A percentile compares a stretch with the other conserved stretches of the same genome.
phyloP scores from a whole-genome alignment of 2,888 invertebrate genomes.

The Stenodera caucasica region DNA sequence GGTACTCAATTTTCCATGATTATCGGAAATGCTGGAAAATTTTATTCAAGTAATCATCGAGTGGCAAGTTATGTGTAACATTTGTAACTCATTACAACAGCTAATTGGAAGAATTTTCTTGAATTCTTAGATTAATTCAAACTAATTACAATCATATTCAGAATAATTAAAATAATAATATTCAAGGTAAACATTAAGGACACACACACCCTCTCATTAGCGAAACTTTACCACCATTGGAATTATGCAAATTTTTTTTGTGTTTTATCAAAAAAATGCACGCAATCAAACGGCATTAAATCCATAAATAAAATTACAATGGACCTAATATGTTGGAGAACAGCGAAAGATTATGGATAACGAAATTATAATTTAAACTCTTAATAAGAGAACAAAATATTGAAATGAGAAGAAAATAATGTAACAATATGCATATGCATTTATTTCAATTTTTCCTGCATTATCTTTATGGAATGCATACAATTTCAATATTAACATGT shows the following conservation, averaged over 20 bases:
- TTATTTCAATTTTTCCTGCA: background rate
- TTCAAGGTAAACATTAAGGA: too few species aligned
- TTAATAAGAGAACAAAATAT: background rate
- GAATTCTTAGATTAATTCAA: too few species aligned
- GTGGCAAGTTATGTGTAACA: background rate
- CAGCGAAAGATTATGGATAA: background rate
- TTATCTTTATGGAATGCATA: too few species aligned
- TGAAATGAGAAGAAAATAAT: background rate
- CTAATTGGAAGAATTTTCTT: too few species aligned
- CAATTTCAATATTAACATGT: too few species aligned
- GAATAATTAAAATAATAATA: too few species aligned
- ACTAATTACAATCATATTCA: too few species aligned
- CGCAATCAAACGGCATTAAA: background rate
- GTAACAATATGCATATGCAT: background rate
- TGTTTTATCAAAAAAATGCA: background rate
- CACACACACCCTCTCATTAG: background rate
- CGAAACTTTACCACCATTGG: background rate
- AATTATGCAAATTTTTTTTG: background rate
- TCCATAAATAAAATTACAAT: slow-evolving; percentile 1
- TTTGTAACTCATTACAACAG: background rate
- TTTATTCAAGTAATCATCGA: background rate
- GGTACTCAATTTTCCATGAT: too few species aligned
- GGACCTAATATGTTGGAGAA: background rate
- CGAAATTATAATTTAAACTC: background rate
- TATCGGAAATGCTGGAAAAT: background rate